phyloP scores from a whole-genome alignment of 2,888 invertebrate genomes.

The Dryobotodes eremita region DNA sequence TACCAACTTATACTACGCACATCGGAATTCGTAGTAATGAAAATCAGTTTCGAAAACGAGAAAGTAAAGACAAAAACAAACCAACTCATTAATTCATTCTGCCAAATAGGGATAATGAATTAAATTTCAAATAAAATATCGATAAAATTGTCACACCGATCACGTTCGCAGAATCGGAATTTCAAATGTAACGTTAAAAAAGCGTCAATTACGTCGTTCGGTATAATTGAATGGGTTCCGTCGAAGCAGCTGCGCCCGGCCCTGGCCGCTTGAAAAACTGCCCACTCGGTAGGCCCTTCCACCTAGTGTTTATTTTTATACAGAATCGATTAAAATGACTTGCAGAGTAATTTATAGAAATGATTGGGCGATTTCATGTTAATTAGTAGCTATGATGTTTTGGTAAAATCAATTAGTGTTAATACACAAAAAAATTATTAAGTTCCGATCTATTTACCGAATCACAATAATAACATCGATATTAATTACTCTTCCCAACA shows the following conservation, averaged over 20 bases:
- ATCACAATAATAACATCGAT: conserved; percentile 15
- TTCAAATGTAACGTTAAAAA: conserved; percentile 56
- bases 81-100: conserved; percentile 23
- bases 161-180: conserved; percentile 50
- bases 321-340: conserved; percentile 51
- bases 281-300: conserved; percentile 36
- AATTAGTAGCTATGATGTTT: neutral
- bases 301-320: conserved; percentile 53
- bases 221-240: conserved; percentile 62
- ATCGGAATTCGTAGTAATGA: conserved; percentile 11
- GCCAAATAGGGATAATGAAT: conserved; percentile 33
- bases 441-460: neutral
- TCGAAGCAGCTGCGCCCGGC: conserved; percentile 56
- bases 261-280: conserved; percentile 50
- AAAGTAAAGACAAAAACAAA: conserved; percentile 18
- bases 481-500: conserved; percentile 11
- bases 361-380: conserved; percentile 4
- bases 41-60: conserved; percentile 10
- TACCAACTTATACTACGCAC: neutral
- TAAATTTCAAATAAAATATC: conserved; percentile 34
- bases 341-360: conserved; percentile 32
- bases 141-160: conserved; percentile 46
- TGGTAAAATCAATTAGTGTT: conserved; percentile 15
- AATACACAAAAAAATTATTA: neutral
- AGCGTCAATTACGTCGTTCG: conserved; percentile 62